Percentiles rank a stretch among this genome's conserved stretches.
Evolutionary conservation across 1,140 invertebrate species (phyloP).

Genomic region (Colletes gigas): DNA sequence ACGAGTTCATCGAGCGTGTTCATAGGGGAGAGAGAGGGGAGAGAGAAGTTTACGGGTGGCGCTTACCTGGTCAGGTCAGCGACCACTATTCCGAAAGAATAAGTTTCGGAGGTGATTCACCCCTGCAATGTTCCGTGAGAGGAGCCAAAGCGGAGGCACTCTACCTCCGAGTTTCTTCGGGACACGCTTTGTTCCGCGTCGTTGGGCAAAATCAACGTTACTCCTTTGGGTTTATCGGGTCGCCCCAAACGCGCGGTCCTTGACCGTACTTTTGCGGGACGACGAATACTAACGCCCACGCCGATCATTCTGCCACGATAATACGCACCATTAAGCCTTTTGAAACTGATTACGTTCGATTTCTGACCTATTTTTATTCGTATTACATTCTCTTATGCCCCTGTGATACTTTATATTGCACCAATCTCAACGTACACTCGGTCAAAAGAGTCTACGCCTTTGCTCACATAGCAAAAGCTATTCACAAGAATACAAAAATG

Average conservation of each 20-base stretch:
- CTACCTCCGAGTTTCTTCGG: not conserved
- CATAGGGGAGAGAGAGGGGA: not conserved
- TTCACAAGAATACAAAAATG: no score
- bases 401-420: no score
- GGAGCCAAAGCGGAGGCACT: not conserved
- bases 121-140: not conserved
- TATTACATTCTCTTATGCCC: no score
- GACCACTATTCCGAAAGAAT: constrained; percentile 2
- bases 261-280: constrained; percentile 21
- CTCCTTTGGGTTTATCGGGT: constrained; percentile 21
- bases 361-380: no score
- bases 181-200: constrained; percentile 26
- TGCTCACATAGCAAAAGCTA: no score
- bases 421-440: no score
- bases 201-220: constrained; percentile 15
- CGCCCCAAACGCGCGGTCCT: not conserved
- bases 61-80: not conserved
- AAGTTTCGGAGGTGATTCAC: constrained; percentile 27
- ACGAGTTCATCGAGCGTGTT: no score
- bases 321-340: no score
- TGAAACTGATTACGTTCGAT: no score
- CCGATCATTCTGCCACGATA: not conserved
- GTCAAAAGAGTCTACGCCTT: no score
- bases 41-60: not conserved
- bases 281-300: constrained; percentile 7